Base-by-base conservation (phyloP, 2,797 vertebrate species). In the Cirrhinus molitorella region DNA sequence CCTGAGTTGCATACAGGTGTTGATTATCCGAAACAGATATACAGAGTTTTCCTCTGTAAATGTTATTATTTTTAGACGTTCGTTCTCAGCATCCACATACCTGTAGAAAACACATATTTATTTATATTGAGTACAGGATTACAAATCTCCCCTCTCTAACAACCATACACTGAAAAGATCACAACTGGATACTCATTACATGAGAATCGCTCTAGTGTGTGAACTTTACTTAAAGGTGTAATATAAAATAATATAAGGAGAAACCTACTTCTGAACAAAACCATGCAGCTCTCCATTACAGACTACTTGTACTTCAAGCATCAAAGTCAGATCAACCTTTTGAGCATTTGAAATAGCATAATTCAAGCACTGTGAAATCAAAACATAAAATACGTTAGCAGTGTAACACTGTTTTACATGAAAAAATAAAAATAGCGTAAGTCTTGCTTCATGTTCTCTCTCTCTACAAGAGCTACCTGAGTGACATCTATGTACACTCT, bases 1-100 rank as follows among this genome's bases (percentile, higher is more conserved):
- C 94, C 85, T 91, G 79, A 94, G 86, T 37, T 92, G 49, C 71
- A 51, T 81, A 67, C 91, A 94, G 16, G 86, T 91, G 78, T 85
- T 91, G 72, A 92, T 61, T 28, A 82, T 89, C 83, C 88, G 91
- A 61, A 93, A 87, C 85, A 91, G 88, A 66, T 84, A n/a, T 3
- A 83, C 66, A 0, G 16, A 87, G 75, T 88, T 84, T 45, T 71
- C 45, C n/a, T 84, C 43, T 73, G 66, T 65, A 16, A 47, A 70
- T n/a, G 25, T 70, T 4, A 10, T 7, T 10, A 49, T 28, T n/a
- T 25, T 4, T 1, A 93, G 85, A 19, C 6, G 0, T 0, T 70
- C 49, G 0, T 1, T 72, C 86, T 93, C 89, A 31, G 78, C 73
- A 23, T 13, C 17, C 0, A 19, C n/a, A 85, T 91, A 94, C 34